Evolutionary conservation across 2,797 vertebrate genomes (phyloP).

Genomic region (Coregonus suidteri): DNA sequence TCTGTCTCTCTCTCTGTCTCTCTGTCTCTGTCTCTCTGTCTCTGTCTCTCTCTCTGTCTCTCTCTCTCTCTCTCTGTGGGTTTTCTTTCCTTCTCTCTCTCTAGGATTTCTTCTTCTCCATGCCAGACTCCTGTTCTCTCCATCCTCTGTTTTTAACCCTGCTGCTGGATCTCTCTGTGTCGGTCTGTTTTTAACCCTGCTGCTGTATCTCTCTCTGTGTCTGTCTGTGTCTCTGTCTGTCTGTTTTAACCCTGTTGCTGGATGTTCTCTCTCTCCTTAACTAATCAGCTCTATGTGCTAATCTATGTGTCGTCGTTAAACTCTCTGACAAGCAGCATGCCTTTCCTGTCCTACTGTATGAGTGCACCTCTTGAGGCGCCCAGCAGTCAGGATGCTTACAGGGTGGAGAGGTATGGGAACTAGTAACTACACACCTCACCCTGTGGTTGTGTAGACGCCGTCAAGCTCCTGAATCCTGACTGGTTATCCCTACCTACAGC

Average conservation of each 20-base stretch:
- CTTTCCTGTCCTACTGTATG: conserved; percentile 64
- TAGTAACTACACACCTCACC: conserved; percentile 23
- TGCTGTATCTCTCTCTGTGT: conserved; percentile 14
- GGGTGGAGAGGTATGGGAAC: conserved; percentile 62
- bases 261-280: conserved; percentile 50
- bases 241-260: conserved; percentile 22
- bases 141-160: not conserved
- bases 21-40: too few relatives aligned
- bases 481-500: too few relatives aligned
- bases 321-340: conserved; percentile 67
- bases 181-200: conserved; percentile 6
- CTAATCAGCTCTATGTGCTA: conserved; percentile 69
- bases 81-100: conserved; percentile 6
- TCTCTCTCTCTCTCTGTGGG: too few relatives aligned
- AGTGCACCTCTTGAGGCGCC: conserved; percentile 53
- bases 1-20: too few relatives aligned
- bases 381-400: conserved; percentile 63
- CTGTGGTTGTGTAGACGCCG: too few relatives aligned
- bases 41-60: too few relatives aligned
- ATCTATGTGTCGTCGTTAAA: conserved; percentile 65
- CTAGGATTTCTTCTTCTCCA: not conserved
- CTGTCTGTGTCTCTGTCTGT: conserved; percentile 25
- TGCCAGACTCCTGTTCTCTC: not conserved
- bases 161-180: conserved; percentile 13
- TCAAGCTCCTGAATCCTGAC: too few relatives aligned